Percentiles rank a stretch among this genome's conserved stretches.
phyloP scores from a whole-genome alignment of 2,797 vertebrate species.

The Brotula barbata region DNA sequence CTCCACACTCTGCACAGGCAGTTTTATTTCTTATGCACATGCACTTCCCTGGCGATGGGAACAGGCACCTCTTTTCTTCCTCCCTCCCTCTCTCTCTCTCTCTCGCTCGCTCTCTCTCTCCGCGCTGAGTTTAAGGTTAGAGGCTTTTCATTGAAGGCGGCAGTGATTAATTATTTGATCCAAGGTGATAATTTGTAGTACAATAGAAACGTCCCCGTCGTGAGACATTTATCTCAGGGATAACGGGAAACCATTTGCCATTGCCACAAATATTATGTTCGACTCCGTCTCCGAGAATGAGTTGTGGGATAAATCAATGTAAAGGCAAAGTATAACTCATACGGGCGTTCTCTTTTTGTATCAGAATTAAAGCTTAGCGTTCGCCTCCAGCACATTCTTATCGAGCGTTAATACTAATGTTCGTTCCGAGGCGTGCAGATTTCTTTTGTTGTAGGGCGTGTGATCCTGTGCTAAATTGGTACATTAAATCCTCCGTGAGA shows the following conservation, averaged over 20 bases:
- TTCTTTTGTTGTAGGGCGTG: constrained; percentile 70
- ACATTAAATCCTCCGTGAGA: constrained; percentile 73
- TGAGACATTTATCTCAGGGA: constrained; percentile 59
- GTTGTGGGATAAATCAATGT: constrained; percentile 40
- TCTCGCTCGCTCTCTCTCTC: constrained; percentile 1
- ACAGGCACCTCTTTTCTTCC: constrained; percentile 41
- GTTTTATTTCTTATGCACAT: constrained; percentile 60
- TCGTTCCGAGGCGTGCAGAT: constrained; percentile 60
- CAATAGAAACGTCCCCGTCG: constrained; percentile 63
- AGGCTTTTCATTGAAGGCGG: constrained; percentile 58
- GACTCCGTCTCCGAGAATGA: constrained; percentile 49
- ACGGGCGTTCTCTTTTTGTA: constrained; percentile 61
- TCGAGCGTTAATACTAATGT: constrained; percentile 76
- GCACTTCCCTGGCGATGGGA: constrained; percentile 44
- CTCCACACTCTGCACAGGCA: constrained; percentile 61
- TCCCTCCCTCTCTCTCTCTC: too few species aligned
- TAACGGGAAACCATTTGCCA: constrained; percentile 49
- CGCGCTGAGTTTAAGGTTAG: constrained; percentile 62
- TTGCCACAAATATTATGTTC: constrained; percentile 51
- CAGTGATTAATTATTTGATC: constrained; percentile 73
- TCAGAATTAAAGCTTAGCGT: constrained; percentile 69
- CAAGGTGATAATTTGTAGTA: constrained; percentile 72
- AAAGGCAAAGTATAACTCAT: constrained; percentile 39
- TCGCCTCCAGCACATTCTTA: constrained; percentile 72
- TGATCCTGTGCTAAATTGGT: constrained; percentile 73